These are phyloP conservation scores for Drosophila lacicola DNA, from an alignment of 2,888 invertebrate species.

Conservation along the genomic window DNA sequence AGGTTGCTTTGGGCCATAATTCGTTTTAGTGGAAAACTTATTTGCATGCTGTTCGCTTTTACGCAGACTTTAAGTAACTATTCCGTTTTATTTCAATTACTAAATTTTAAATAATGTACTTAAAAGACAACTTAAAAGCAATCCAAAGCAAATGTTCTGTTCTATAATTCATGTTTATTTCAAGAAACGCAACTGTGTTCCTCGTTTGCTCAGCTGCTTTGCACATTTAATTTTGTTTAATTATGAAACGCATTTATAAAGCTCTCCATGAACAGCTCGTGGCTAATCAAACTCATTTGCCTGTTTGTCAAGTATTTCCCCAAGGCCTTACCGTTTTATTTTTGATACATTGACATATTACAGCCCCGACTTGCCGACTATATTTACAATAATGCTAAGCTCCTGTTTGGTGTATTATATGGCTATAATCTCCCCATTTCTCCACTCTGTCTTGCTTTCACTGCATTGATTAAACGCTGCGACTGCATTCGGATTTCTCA, in stretches of 20 bases:
- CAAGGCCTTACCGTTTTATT: slow-evolving; percentile 23
- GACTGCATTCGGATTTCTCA: slow-evolving; percentile 48
- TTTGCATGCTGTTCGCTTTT: slow-evolving; percentile 27
- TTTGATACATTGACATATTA: slow-evolving; percentile 49
- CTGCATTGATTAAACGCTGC: slow-evolving; percentile 51
- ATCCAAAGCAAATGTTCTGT: background rate
- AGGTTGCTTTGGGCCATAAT: slow-evolving; percentile 33
- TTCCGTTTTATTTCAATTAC: slow-evolving; percentile 17
- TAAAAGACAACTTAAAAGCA: no score
- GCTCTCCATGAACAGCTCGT: background rate
- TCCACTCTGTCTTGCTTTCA: background rate
- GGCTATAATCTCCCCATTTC: slow-evolving; percentile 51
- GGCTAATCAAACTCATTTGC: slow-evolving; percentile 22
- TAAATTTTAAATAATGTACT: background rate
- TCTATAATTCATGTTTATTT: slow-evolving; percentile 21
- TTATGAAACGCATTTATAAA: background rate
- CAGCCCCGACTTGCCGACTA: slow-evolving; percentile 21
- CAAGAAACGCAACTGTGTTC: slow-evolving; percentile 2
- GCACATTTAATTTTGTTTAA: background rate
- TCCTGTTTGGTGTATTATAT: slow-evolving; percentile 72
- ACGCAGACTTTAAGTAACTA: slow-evolving; percentile 20
- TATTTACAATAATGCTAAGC: slow-evolving; percentile 59
- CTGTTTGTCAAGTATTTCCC: slow-evolving; percentile 39
- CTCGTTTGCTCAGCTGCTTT: slow-evolving; percentile 37
- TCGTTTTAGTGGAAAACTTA: slow-evolving; percentile 38